Base-by-base conservation (phyloP, 2,797 vertebrate genomes). In the Enteromius anoplus region DNA sequence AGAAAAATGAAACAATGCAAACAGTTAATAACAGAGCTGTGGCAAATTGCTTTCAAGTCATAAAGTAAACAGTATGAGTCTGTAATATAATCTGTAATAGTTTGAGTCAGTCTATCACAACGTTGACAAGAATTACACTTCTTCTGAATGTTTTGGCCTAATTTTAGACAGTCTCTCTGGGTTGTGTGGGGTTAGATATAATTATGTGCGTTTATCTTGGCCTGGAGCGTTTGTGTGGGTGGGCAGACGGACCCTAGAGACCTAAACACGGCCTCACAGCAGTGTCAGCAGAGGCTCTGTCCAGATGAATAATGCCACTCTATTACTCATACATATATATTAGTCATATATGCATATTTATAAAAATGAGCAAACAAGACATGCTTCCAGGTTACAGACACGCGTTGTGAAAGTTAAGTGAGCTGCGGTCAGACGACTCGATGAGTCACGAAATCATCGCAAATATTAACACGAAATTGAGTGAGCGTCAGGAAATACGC, bases 281-380 rank as follows among this genome's bases (percentile, higher is more conserved):
- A 53, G 58, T 60, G 58, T 60, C 58, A 14, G 23, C 58, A 26
- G 11, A 60, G 23, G 11, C 58, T 14, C 60, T 45, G 72, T 60
- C 62, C 81, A 69, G 51, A 85, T 85, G 55, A 85, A 86, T 76
- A 86, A 77, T 75, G 81, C 73, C 55, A 42, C 75, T 77, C 9
- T 75, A 17, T 53, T 81, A 85, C 66, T 86, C 86, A 88, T 83
- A 80, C 53, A 79, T 51, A 29, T 15, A 12, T 62, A 12, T 62
- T 83, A 84, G 72, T 86, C 86, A 88, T 83, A 80, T 69, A 83
- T 51, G 21, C 47, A 73, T 65, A 75, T 51, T 75, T 51, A 66
- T 75, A 37, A 71, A 49, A 37, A 40, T 29, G 42, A 5, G 58
- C 58, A 75, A 81, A 82, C 45, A 51, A 73, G 80, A 37, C n/a